These are phyloP conservation scores for Caradrina clavipalpis DNA, from an alignment of 2,888 invertebrate species.

Conservation along the genomic window DNA sequence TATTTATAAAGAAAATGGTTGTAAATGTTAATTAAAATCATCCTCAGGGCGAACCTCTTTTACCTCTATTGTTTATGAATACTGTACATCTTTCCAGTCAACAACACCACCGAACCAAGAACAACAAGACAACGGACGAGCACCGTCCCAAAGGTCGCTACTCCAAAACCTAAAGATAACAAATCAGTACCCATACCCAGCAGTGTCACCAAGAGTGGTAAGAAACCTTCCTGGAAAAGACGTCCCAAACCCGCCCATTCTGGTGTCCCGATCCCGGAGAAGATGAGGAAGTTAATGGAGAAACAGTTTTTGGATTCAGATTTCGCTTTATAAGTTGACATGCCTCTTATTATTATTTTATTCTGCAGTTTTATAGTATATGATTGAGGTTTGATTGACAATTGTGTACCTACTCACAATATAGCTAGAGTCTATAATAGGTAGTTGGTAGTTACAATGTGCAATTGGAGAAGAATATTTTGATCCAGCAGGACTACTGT, in stretches of 20 bases:
- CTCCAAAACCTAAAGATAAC: constrained; percentile 80
- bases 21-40: too few species aligned
- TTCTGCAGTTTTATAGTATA: background rate
- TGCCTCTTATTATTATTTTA: background rate
- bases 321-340: constrained; percentile 62
- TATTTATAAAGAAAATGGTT: too few species aligned
- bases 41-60: background rate
- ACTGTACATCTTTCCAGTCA: constrained; percentile 67
- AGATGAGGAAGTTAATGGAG: constrained; percentile 79
- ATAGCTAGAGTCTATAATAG: background rate
- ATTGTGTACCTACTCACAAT: background rate
- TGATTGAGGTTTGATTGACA: background rate
- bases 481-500: background rate
- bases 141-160: constrained; percentile 74
- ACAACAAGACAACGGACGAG: constrained; percentile 71
- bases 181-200: constrained; percentile 69
- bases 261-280: constrained; percentile 85
- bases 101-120: constrained; percentile 55
- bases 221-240: constrained; percentile 78
- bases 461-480: background rate
- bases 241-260: constrained; percentile 85
- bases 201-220: constrained; percentile 78
- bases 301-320: constrained; percentile 73
- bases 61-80: background rate
- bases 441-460: background rate